Base-by-base conservation (phyloP, 2,113 vertebrate species). In the Anas platyrhynchos region DNA sequence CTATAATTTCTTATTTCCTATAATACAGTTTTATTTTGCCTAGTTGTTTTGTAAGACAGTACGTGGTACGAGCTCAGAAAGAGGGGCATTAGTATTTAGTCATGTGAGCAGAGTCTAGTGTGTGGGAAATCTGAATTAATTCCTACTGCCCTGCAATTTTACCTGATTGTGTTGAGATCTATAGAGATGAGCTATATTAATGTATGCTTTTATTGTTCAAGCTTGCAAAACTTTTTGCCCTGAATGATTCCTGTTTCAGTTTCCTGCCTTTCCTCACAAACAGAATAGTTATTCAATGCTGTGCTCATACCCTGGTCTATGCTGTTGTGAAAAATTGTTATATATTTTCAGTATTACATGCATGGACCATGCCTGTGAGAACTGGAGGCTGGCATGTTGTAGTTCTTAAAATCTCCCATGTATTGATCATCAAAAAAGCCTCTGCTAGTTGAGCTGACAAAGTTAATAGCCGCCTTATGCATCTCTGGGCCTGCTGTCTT, bases 401-500 rank as follows among this genome's bases (percentile, higher is more conserved):
- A 48, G 34, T 38, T 91, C 79, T 89, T 91, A 46, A 1, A 55
- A 83, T 82, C 44, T 73, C 74, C 44, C 83, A 34, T 46, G 25
- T 66, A 77, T 9, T 94, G 65, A 46, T 43, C 38, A 58, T 84
- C 85, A 76, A 86, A 93, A 79, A 44, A 93, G 13, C 34, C 78
- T 86, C 52, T 48, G 54, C 46, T 67, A 55, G 66, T 17, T 89
- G 83, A 94, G 75, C 69, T 95, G 87, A 71, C 84, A 56, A 91
- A 89, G 76, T 89, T 91, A 68, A 80, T 88, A 86, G 59, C 62
- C 74, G 54, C 65, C 75, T 75, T 83, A 7, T 0, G 26, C 72
- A 61, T 83, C 85, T 68, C 82, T 46, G 79, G 62, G 55, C 34
- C 77, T 80, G 77, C 86, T 86, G 68, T 88, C 79, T 93, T 95